phyloP scores from a whole-genome alignment of 2,797 vertebrate species.

The Notoglanidium macrostoma region DNA sequence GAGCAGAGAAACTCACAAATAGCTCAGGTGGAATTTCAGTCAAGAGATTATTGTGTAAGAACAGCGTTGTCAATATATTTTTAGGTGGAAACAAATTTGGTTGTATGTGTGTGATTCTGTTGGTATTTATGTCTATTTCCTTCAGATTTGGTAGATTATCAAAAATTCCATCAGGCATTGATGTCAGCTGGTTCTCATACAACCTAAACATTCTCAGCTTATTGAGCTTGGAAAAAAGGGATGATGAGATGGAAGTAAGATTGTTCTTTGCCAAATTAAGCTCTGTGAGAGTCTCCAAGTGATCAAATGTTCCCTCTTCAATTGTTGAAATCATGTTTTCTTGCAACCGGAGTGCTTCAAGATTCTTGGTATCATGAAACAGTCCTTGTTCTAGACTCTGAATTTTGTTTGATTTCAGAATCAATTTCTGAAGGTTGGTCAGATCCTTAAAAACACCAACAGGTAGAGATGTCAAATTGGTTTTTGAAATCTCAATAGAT shows the following conservation, averaged over 20 bases:
- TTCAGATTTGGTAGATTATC: slow-evolving; percentile 64
- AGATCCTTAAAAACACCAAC: slow-evolving; percentile 74
- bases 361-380: slow-evolving; percentile 71
- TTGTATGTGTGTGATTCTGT: slow-evolving; percentile 71
- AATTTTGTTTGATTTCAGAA: slow-evolving; percentile 73
- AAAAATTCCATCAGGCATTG: slow-evolving; percentile 73
- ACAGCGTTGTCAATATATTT: slow-evolving; percentile 69
- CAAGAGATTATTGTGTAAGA: slow-evolving; percentile 74
- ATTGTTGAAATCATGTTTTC: slow-evolving; percentile 72
- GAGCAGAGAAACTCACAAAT: slow-evolving; percentile 73
- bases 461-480: slow-evolving; percentile 63
- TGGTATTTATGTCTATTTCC: slow-evolving; percentile 71
- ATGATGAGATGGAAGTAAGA: slow-evolving; percentile 63
- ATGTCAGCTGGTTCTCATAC: slow-evolving; percentile 75
- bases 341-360: slow-evolving; percentile 69
- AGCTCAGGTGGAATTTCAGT: slow-evolving; percentile 65
- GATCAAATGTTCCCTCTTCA: slow-evolving; percentile 77
- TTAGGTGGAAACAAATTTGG: slow-evolving; percentile 72
- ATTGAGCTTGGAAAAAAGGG: slow-evolving; percentile 71
- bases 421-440: slow-evolving; percentile 68
- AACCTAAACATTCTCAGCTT: slow-evolving; percentile 69
- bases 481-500: slow-evolving; percentile 72
- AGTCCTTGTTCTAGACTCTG: slow-evolving; percentile 69
- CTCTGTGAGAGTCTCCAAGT: slow-evolving; percentile 65
- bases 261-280: slow-evolving; percentile 78